Evolutionary conservation across 2,888 invertebrate species (phyloP).

Genomic region (Polydrusus cervinus): DNA sequence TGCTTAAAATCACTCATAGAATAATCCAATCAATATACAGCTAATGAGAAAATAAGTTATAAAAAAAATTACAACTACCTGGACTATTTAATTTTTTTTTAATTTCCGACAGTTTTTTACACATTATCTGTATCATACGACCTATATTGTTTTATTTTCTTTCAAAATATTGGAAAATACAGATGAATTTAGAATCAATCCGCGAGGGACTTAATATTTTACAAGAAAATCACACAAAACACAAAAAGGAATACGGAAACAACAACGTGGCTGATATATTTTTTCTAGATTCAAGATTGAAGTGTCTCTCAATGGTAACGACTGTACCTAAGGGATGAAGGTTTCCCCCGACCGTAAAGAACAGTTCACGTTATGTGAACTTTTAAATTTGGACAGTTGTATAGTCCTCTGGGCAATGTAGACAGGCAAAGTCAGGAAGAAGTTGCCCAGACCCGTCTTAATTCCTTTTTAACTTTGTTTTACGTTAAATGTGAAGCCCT

Average conservation of each 20-base stretch:
- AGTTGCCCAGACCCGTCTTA: constrained; percentile 49
- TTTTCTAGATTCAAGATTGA: constrained; percentile 56
- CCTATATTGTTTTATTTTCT: not conserved
- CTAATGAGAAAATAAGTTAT: too few species aligned
- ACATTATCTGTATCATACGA: not conserved
- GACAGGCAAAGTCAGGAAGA: constrained; percentile 49
- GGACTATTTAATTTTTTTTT: too few species aligned
- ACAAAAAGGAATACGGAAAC: constrained; percentile 28
- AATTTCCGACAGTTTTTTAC: too few species aligned
- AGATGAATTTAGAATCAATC: constrained; percentile 4
- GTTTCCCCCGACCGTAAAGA: constrained; percentile 50
- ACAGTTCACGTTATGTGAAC: constrained; percentile 57
- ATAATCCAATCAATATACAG: too few species aligned
- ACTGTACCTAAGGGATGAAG: constrained; percentile 56
- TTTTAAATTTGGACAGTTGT: constrained; percentile 63
- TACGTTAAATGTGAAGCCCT: constrained; percentile 2
- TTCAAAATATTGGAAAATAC: not conserved
- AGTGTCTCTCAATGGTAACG: constrained; percentile 59
- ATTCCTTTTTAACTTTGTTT: constrained; percentile 33
- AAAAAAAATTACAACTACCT: too few species aligned
- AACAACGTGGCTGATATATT: constrained; percentile 50
- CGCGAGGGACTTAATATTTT: constrained; percentile 27
- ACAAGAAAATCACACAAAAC: constrained; percentile 18
- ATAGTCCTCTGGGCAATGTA: constrained; percentile 53
- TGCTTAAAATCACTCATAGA: too few species aligned